Evolutionary conservation across 2,888 invertebrate genomes (phyloP).

Genomic region (Phalera bucephala): DNA sequence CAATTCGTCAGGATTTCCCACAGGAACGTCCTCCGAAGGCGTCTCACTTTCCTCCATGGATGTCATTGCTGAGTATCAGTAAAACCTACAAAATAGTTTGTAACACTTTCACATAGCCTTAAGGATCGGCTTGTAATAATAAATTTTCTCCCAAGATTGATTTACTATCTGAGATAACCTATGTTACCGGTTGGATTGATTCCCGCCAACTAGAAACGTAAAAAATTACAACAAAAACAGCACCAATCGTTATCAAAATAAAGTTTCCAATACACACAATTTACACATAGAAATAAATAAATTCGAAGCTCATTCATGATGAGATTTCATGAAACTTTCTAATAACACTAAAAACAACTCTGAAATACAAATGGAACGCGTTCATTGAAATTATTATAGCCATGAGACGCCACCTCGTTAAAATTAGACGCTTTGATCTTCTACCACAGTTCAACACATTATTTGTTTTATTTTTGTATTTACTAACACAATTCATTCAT

Average conservation of each 20-base stretch:
- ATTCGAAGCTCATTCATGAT: no score
- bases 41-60: slow-evolving; percentile 67
- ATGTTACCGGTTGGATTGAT: slow-evolving; percentile 23
- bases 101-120: slow-evolving; percentile 2
- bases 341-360: no score
- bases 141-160: no score
- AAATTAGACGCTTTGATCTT: slow-evolving; percentile 27
- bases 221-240: no score
- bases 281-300: no score
- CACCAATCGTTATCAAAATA: no score
- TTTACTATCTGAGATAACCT: no score
- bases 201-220: slow-evolving; percentile 68
- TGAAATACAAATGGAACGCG: no score
- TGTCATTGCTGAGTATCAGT: slow-evolving; percentile 47
- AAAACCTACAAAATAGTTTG: slow-evolving; percentile 12
- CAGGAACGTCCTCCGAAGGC: slow-evolving; percentile 57
- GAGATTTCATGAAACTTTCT: no score
- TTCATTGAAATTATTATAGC: background rate
- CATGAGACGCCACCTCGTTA: slow-evolving; percentile 18
- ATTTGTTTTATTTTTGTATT: background rate
- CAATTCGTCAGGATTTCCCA: slow-evolving; percentile 84
- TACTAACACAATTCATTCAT: slow-evolving; percentile 4
- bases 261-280: no score
- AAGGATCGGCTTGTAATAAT: no score
- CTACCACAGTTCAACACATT: slow-evolving; percentile 3